Evolutionary conservation across 2,113 vertebrate species (phyloP), one percentile per base, ranked within the genome.

Genomic region (Passer montanus): DNA sequence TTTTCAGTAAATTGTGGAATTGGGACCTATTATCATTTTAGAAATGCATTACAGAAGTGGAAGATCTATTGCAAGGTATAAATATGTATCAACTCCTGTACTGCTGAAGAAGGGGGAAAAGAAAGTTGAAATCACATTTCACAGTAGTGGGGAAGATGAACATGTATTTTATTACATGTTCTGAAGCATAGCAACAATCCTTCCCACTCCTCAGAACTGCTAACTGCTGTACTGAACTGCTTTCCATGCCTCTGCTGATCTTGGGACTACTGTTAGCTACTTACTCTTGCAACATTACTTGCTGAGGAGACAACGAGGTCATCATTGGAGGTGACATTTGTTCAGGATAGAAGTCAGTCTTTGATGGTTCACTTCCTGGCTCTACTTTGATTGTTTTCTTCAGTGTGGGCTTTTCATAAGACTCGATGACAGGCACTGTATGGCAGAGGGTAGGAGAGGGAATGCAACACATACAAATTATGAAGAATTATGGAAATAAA

Each of bases 341-440:
- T 74, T 99, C 98, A 91, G 98, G 97, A 93, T 98, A 98, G 89
- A 98, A 98, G 83, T 98, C 98, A 58, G 97, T 96, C 94, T 97
- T 97, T 1, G 93, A 96, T 50, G 98, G 96, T 93, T 99, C 98
- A 1, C 97, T 91, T 84, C 97, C 98, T 44, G 98, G 98, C 94
- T 99, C 99, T 37, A 98, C 97, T 98, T 99, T 99, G 97, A 99
- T 99, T 95, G 98, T 92, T 97, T 98, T 99, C 97, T 98, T 98
- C 96, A 99, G 85, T 56, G 98, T 90, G 56, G 98, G 96, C 93
- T 97, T 95, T 84, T 99, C 98, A 1, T 98, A 98, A 28, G 98
- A 98, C 81, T 98, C 98, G 90, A 98, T 98, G 80, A 98, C 98
- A 95, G 98, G 96, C 89, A 98, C 98, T 98, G 86, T 22, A 63